phyloP scores from a whole-genome alignment of 2,113 vertebrate genomes.

The Mesoclemmys tuberculata region DNA sequence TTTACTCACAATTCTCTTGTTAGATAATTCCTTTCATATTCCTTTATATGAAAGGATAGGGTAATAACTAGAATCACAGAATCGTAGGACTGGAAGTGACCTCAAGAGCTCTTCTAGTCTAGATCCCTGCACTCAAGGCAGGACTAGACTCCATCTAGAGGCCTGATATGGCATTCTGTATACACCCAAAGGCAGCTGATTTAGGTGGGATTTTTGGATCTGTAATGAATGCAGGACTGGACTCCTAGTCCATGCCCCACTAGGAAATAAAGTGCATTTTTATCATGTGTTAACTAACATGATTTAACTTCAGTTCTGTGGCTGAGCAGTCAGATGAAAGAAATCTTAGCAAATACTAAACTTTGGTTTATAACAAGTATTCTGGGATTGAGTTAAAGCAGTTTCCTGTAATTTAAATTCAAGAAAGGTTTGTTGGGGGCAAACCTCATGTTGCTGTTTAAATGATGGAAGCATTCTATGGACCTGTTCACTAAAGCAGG shows the following conservation, averaged over 20 bases:
- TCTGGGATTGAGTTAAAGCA: neutral
- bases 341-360: neutral
- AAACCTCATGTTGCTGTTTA: neutral
- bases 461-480: neutral
- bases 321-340: neutral
- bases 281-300: neutral
- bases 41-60: neutral
- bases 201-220: neutral
- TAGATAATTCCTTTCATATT: neutral
- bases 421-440: neutral
- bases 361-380: neutral
- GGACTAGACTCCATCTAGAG: neutral
- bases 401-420: neutral
- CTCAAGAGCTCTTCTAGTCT: too few species aligned
- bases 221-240: neutral
- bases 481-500: too few species aligned
- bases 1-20: conserved; percentile 17
- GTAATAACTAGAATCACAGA: neutral
- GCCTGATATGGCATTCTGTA: rapidly evolving
- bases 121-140: too few species aligned
- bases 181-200: neutral
- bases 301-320: neutral
- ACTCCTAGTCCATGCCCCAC: neutral
- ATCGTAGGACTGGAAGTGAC: too few species aligned
- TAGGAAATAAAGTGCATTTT: neutral